phyloP scores from a whole-genome alignment of 1,140 invertebrate genomes.

The Notospermus geniculatus region DNA sequence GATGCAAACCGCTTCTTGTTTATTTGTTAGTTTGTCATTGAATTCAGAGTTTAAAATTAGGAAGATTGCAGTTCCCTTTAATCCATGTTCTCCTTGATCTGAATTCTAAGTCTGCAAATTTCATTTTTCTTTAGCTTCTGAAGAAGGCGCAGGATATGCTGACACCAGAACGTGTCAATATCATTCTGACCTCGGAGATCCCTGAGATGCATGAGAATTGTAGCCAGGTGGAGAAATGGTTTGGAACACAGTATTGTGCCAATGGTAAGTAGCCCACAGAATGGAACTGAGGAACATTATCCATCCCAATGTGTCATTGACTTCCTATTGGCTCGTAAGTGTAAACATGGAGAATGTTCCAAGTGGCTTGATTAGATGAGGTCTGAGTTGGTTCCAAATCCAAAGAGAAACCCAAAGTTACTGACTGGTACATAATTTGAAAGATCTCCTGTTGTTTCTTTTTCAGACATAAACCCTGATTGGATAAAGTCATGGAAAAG shows the following conservation, averaged over 20 bases:
- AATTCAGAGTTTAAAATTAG: neutral
- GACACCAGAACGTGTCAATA: conserved; percentile 40
- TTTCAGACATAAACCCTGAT: conserved; percentile 25
- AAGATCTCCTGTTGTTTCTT: conserved; percentile 11
- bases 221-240: conserved; percentile 44
- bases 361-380: no score
- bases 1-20: no score
- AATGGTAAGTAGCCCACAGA: conserved; percentile 17
- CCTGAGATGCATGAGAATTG: conserved; percentile 33
- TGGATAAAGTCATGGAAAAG: conserved; percentile 23
- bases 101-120: neutral
- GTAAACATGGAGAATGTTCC: no score
- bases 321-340: no score
- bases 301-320: no score
- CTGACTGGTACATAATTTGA: neutral
- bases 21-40: neutral
- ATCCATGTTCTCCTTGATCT: neutral
- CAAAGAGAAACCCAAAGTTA: no score
- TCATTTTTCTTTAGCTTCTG: conserved; percentile 34
- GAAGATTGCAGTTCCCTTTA: no score
- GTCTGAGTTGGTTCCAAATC: no score
- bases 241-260: conserved; percentile 34
- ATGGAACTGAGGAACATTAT: no score
- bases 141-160: conserved; percentile 35
- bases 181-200: conserved; percentile 40